Conservation (phyloP, 1,140 invertebrate genomes). For the Phymastichus coffea region DNA sequence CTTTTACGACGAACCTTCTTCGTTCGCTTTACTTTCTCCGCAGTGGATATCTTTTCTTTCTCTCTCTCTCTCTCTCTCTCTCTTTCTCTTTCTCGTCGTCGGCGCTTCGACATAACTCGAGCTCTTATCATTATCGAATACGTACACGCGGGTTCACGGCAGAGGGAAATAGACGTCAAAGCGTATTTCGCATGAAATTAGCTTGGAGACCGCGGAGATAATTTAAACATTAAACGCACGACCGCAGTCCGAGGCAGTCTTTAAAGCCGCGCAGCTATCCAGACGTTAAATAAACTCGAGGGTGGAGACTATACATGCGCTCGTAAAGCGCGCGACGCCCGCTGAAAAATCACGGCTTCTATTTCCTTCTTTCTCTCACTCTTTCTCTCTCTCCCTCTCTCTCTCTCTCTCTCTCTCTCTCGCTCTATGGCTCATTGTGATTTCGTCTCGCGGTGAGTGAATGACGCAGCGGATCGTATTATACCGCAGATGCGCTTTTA, state of each 20-base stretch:
- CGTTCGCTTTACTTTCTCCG: background rate
- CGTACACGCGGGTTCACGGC: background rate
- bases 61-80: background rate
- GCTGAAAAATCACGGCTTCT: too few relatives aligned
- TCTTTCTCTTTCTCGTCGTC: background rate
- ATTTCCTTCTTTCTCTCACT: too few relatives aligned
- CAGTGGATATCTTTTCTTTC: background rate
- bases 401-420: background rate
- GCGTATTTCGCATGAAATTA: background rate
- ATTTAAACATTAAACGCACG: background rate
- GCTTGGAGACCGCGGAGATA: background rate
- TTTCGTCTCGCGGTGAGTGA: constrained; percentile 1
- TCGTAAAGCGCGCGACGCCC: too few relatives aligned
- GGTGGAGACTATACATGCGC: background rate
- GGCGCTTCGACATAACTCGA: background rate
- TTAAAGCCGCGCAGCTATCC: too few relatives aligned
- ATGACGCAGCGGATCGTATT: too few relatives aligned
- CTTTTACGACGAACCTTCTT: background rate
- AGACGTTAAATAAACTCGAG: background rate
- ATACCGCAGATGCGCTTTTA: background rate
- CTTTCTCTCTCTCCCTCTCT: too few relatives aligned
- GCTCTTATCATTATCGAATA: background rate
- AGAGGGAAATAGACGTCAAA: too few relatives aligned
- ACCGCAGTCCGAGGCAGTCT: background rate
- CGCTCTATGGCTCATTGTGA: background rate